Conservation (phyloP, 2,888 invertebrate genomes). For the Tortricodes alternella region DNA sequence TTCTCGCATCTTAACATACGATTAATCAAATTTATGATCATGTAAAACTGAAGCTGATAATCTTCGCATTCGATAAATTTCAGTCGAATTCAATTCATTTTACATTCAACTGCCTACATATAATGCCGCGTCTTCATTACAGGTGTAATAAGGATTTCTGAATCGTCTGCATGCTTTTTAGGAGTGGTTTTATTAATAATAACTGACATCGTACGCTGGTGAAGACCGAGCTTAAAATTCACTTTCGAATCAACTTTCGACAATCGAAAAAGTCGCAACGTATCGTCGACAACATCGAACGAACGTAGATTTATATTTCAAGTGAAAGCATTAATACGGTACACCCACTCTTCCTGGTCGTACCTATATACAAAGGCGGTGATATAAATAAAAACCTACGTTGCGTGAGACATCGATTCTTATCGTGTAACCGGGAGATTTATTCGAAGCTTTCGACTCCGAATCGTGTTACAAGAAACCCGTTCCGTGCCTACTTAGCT, state of each 20-base stretch:
- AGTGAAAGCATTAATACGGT: constrained; percentile 61
- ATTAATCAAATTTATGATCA: constrained; percentile 58
- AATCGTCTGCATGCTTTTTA: neutral
- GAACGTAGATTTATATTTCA: constrained; percentile 36
- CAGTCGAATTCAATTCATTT: constrained; percentile 51
- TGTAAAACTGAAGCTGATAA: constrained; percentile 54
- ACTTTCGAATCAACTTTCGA: constrained; percentile 37
- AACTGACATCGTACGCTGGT: neutral
- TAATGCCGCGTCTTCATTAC: constrained; percentile 34
- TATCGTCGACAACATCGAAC: constrained; percentile 42
- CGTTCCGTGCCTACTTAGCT: constrained; percentile 79
- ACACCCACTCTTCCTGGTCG: constrained; percentile 66
- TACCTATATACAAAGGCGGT: constrained; percentile 46
- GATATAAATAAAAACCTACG: constrained; percentile 68
- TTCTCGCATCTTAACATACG: constrained; percentile 50
- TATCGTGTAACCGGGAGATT: constrained; percentile 78
- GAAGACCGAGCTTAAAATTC: constrained; percentile 3
- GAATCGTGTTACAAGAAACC: constrained; percentile 73
- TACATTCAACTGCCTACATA: constrained; percentile 33
- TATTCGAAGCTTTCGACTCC: constrained; percentile 70
- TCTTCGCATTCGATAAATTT: constrained; percentile 56
- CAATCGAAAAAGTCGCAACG: constrained; percentile 44
- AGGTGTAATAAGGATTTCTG: too few species aligned
- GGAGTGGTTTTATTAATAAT: neutral
- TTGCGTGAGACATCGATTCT: constrained; percentile 80